Base-by-base conservation (phyloP, 2,113 vertebrate species). In the Mustela nigripes region DNA sequence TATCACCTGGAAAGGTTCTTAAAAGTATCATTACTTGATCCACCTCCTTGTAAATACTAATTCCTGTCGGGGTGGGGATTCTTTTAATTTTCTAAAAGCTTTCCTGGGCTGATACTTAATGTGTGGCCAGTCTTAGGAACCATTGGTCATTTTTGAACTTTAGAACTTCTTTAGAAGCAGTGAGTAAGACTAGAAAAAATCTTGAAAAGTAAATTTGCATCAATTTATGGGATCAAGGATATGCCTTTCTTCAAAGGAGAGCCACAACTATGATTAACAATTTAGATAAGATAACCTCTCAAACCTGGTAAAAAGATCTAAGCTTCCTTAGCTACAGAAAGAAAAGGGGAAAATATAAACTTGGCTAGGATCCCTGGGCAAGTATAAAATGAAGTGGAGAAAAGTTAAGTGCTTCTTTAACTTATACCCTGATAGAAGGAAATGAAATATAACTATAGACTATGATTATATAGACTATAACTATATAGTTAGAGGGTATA, bases 101-200 rank as follows among this genome's bases (percentile, higher is more conserved):
- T 60, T 85, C 45, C 9, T 85, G n/a, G 33, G 19, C 36, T 95
- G 79, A 56, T 71, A 21, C 60, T 76, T 93, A 94, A 88, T 89
- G 76, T 4, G 36, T 81, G 22, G 28, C 19, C 58, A n/a, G 28
- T 31, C 21, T 91, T 91, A 7, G 33, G 16, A 80, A 36, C 7
- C 15, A 42, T 7, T 62, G 60, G 36, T n/a, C 11, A 60, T 63
- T 95, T 96, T 88, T 31, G 6, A 95, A 85, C 22, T 71, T 69
- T 21, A 76, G 36, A 7, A 65, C 33, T 81, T 76, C 48, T 58
- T 97, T 60, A 36, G 42, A 93, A 76, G 58, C 11, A 65, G 11
- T 63, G 63, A 24, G 45, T 80, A 93, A 78, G 14, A 92, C 33
- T 76, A 97, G 48, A 96, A 96, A 96, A 94, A 82, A 73, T 86